These are phyloP conservation scores for Rousettus madagascariensis DNA, from an alignment of 2,797 vertebrate genomes.

Conservation along the genomic window DNA sequence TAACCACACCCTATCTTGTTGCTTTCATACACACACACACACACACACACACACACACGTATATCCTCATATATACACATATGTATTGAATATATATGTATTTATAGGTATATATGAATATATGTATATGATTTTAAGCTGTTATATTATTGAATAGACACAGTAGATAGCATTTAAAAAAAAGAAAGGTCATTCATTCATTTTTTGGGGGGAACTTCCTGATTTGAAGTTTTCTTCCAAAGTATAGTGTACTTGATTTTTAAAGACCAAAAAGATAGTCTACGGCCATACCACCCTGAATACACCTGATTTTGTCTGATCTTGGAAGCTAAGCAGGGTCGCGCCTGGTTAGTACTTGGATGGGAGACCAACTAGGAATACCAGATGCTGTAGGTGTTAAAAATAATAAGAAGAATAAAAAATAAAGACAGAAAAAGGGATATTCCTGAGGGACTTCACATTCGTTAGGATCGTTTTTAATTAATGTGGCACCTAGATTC, in stretches of 20 bases:
- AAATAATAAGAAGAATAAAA: no score
- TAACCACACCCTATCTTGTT: constrained; percentile 50
- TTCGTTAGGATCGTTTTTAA: constrained; percentile 39
- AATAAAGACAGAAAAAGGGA: neutral
- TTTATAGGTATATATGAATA: no score
- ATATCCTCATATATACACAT: neutral
- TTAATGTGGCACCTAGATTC: constrained; percentile 43
- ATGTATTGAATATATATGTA: no score
- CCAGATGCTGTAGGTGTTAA: no score
- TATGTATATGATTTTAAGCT: constrained; percentile 15
- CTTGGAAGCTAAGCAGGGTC: no score
- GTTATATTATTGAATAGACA: constrained; percentile 40
- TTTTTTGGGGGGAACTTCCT: neutral
- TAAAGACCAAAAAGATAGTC: neutral
- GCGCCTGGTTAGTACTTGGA: no score
- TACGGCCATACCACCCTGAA: no score
- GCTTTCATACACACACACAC: constrained; percentile 30
- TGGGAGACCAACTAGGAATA: no score
- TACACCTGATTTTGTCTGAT: no score
- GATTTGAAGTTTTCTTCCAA: constrained; percentile 45
- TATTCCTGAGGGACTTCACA: neutral
- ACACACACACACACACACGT: neutral
- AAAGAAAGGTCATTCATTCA: neutral
- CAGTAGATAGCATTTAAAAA: neutral
- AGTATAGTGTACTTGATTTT: neutral